These are phyloP conservation scores for Drosophila kikkawai DNA, from an alignment of 1,140 invertebrate genomes.

Conservation along the genomic window DNA sequence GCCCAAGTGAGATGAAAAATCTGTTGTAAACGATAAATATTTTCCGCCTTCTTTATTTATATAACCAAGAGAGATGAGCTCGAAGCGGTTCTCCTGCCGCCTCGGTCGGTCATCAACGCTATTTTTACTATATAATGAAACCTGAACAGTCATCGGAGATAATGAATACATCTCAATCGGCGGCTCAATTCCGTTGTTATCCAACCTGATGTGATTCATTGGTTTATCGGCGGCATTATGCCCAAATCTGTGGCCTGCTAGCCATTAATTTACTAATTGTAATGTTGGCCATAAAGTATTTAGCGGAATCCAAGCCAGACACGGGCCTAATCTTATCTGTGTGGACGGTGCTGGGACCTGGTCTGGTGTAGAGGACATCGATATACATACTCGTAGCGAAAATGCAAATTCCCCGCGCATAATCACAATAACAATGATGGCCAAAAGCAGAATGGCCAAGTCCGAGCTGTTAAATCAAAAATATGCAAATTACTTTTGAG, in stretches of 20 bases:
- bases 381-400: constrained; percentile 30
- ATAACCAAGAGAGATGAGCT: constrained; percentile 18
- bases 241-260: constrained; percentile 43
- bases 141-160: constrained; percentile 71
- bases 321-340: constrained; percentile 52
- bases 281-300: constrained; percentile 57
- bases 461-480: constrained; percentile 82
- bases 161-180: constrained; percentile 62
- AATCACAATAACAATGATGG: constrained; percentile 69
- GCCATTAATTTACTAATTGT: constrained; percentile 67
- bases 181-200: constrained; percentile 35
- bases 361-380: constrained; percentile 61
- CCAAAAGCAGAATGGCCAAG: constrained; percentile 52
- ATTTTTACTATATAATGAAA: constrained; percentile 51
- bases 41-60: constrained; percentile 39
- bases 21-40: constrained; percentile 45
- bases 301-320: constrained; percentile 28
- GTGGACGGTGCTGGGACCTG: constrained; percentile 26
- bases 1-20: constrained; percentile 29
- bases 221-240: constrained; percentile 54
- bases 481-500: constrained; percentile 72
- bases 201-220: constrained; percentile 59
- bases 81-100: constrained; percentile 14
- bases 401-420: constrained; percentile 74
- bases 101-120: constrained; percentile 29